A percentile compares a stretch with the other conserved stretches of the same genome.
These are phyloP conservation scores for Bergia sp. DNA, from an alignment of 92 coral and sea anemone genomes.

Conservation along the genomic window DNA sequence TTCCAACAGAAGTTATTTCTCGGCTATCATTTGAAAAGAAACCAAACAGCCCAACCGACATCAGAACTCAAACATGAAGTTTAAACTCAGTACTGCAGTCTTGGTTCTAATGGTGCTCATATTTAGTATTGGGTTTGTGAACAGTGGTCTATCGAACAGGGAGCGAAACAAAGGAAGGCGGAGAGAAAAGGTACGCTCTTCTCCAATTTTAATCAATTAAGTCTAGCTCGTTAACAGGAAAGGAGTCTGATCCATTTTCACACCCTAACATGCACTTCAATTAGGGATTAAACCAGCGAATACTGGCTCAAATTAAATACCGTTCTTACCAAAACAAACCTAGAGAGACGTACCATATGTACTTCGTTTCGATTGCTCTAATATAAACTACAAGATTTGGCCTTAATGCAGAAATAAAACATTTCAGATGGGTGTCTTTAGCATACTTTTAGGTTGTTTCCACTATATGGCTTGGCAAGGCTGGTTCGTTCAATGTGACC, in stretches of 20 bases:
- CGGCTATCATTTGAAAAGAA: not conserved
- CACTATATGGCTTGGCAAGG: constrained; percentile 6
- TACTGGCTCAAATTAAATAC: too few species aligned
- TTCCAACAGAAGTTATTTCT: not conserved
- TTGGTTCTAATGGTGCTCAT: constrained; percentile 10
- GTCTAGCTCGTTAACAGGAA: not conserved
- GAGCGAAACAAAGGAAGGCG: not conserved
- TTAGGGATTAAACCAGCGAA: too few species aligned
- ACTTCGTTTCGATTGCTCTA: too few species aligned
- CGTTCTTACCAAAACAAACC: too few species aligned
- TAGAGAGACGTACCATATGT: too few species aligned
- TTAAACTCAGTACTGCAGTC: not conserved
- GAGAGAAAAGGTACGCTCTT: constrained; percentile 2
- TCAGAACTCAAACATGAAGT: constrained; percentile 10
- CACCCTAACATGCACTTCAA: too few species aligned
- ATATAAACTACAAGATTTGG: too few species aligned
- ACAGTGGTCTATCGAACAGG: not conserved
- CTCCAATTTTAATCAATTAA: not conserved
- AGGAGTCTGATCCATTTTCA: too few species aligned
- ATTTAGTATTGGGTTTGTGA: constrained; percentile 2
- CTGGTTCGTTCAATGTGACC: not conserved
- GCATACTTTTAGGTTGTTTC: not conserved
- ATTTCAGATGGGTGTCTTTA: not conserved
- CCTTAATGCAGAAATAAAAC: too few species aligned
- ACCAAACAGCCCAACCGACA: not conserved